These are phyloP conservation scores for Hirtodrosophila cameraria DNA, from an alignment of 2,888 invertebrate genomes.

Conservation along the genomic window DNA sequence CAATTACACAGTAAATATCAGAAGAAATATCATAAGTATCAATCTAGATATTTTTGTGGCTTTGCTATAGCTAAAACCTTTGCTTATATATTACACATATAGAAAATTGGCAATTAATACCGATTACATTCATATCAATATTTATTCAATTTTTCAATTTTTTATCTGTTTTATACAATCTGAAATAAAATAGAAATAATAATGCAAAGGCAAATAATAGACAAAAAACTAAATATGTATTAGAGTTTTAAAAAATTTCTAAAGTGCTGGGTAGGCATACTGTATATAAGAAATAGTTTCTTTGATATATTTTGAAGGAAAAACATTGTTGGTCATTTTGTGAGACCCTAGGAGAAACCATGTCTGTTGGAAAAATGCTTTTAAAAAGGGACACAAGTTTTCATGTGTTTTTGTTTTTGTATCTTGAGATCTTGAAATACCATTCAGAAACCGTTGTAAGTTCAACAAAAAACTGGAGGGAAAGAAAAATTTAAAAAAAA, in stretches of 20 bases:
- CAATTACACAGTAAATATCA: slow-evolving; percentile 64
- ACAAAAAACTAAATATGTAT: not conserved
- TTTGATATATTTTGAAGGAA: not conserved
- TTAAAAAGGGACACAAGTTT: not conserved
- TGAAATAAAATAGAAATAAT: slow-evolving; percentile 1
- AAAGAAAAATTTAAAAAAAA: slow-evolving; percentile 19
- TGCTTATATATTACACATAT: slow-evolving; percentile 52
- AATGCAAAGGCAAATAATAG: not conserved
- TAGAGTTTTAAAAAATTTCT: not conserved
- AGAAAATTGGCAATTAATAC: slow-evolving; percentile 43
- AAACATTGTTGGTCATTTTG: slow-evolving; percentile 11
- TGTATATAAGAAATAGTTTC: slow-evolving; percentile 16
- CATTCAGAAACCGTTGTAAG: slow-evolving; percentile 45
- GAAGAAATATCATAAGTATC: slow-evolving; percentile 66
- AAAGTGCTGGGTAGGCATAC: not conserved
- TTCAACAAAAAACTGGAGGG: slow-evolving; percentile 11
- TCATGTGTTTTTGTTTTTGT: slow-evolving; percentile 3
- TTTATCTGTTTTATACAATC: not conserved
- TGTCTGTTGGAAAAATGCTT: slow-evolving; percentile 45
- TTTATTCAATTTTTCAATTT: slow-evolving; percentile 5
- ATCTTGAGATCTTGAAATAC: not conserved
- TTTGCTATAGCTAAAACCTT: slow-evolving; percentile 14
- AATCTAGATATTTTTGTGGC: slow-evolving; percentile 48
- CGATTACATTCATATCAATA: slow-evolving; percentile 29
- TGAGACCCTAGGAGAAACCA: slow-evolving; percentile 66